Percentiles rank a stretch among this genome's conserved stretches.
phyloP scores from a whole-genome alignment of 1,140 invertebrate genomes.

The Lepidostoma basale region DNA sequence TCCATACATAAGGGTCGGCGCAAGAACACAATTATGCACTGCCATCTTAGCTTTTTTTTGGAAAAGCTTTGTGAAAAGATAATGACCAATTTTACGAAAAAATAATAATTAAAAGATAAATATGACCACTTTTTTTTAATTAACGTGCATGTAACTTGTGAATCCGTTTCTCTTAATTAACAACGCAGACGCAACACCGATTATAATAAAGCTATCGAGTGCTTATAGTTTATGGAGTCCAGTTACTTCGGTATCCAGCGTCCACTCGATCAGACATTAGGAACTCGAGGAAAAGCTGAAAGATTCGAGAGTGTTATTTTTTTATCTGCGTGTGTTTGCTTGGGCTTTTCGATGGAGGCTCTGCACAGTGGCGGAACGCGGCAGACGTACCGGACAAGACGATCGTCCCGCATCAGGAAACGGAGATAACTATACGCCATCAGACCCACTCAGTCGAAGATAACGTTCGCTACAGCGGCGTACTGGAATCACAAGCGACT shows the following conservation, averaged over 20 bases:
- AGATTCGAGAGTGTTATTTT: too few relatives aligned
- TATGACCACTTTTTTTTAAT: too few relatives aligned
- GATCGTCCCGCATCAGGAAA: neutral
- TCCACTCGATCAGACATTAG: neutral
- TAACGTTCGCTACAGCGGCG: too few relatives aligned
- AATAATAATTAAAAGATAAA: too few relatives aligned
- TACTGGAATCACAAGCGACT: too few relatives aligned
- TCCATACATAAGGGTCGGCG: too few relatives aligned
- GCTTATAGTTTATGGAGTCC: neutral
- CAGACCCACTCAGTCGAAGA: conserved; percentile 1
- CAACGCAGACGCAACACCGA: neutral
- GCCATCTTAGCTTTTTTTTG: too few relatives aligned
- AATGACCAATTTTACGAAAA: too few relatives aligned
- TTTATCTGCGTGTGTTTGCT: neutral
- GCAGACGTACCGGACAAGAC: neutral
- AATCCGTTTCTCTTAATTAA: neutral
- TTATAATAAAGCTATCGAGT: neutral
- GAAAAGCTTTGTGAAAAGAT: too few relatives aligned
- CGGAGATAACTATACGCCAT: conserved; percentile 14
- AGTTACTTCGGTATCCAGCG: neutral
- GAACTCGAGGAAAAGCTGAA: too few relatives aligned
- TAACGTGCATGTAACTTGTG: too few relatives aligned
- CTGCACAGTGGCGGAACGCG: neutral
- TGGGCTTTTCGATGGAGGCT: neutral
- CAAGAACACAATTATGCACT: too few relatives aligned